A percentile compares a stretch with the other conserved stretches of the same genome.
These are phyloP conservation scores for Hydrolagus colliei DNA, from an alignment of 2,797 vertebrate species.

Conservation along the genomic window DNA sequence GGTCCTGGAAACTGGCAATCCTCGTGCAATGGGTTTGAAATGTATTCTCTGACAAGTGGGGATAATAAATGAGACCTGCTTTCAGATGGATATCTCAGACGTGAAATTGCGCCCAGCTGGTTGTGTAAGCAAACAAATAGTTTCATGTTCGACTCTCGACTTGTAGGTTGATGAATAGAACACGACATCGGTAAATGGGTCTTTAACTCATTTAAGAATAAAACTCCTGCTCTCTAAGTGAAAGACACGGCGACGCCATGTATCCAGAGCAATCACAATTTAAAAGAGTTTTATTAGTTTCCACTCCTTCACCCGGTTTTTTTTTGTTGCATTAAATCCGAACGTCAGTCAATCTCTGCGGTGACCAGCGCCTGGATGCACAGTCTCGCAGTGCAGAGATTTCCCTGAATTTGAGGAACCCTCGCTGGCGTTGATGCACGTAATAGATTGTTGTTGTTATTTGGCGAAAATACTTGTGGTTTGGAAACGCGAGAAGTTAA, in stretches of 20 bases:
- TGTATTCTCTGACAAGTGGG: slow-evolving; percentile 78
- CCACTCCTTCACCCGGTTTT: slow-evolving; percentile 34
- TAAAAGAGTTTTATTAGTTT: slow-evolving; percentile 53
- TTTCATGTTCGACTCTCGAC: slow-evolving; percentile 76
- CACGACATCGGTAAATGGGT: slow-evolving; percentile 90
- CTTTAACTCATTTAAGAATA: slow-evolving; percentile 84
- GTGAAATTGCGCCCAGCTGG: slow-evolving; percentile 96
- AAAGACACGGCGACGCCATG: slow-evolving; percentile 49
- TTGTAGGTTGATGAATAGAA: slow-evolving; percentile 90
- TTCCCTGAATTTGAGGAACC: background rate
- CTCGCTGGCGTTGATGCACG: background rate
- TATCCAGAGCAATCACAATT: slow-evolving; percentile 43
- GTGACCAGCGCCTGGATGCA: slow-evolving; percentile 7
- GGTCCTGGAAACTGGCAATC: slow-evolving; percentile 31
- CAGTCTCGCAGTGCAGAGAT: too few species aligned
- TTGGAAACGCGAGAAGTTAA: slow-evolving; percentile 24
- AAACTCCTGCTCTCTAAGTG: slow-evolving; percentile 70
- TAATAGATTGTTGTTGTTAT: background rate
- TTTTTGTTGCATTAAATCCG: slow-evolving; percentile 22
- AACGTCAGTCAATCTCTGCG: slow-evolving; percentile 23
- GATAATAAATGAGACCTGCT: slow-evolving; percentile 87
- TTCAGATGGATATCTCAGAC: slow-evolving; percentile 91
- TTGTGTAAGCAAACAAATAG: slow-evolving; percentile 96
- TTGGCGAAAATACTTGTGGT: slow-evolving; percentile 9
- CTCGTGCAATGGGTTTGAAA: slow-evolving; percentile 60